Base-by-base conservation (phyloP, 2,888 invertebrate genomes). In the Chrysodeixis includens region DNA sequence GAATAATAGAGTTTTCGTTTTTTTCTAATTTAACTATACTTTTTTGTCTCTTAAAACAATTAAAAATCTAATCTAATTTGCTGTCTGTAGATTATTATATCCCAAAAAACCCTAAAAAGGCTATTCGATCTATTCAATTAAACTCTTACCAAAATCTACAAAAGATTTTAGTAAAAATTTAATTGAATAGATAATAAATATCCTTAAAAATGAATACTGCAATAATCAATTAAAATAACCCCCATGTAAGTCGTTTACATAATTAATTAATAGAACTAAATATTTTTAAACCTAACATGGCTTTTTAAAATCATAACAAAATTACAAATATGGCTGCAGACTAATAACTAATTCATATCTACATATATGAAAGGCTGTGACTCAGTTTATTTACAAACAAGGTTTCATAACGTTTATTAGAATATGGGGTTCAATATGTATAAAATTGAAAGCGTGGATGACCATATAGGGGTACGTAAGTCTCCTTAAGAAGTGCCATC, bases 401-500 rank as follows among this genome's bases (percentile, higher is more conserved):
- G 7, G 51, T 71, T 63, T 69, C 58, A 66, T 69, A 49, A 73
- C 56, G 64, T 76, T 78, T 69, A 55, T 64, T 66, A 59, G 71
- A 68, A 64, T 62, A 68, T 26, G 65, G 65, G 62, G 52, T 66
- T 56, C 40, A 66, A 68, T 66, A 35, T 8, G 44, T 62, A 53
- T 69, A 74, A 71, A 78, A 81, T 79, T 70, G 51, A 76, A 79
- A 77, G 68, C 71, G 30, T 58, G 61, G 52, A 62, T 10, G n/a
- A 49, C 77, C 76, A 62, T 79, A 70, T 76, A 51, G 46, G 64
- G 75, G 26, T 56, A 20, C 46, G 52, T 72, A 62, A 51, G 20
- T 32, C 49, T 53, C 22, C n/a, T 40, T 55, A 30, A 35, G 53
- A 61, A 70, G 46, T 72, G 49, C 62, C 70, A 65, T 76, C 61